Evolutionary conservation across 2,888 invertebrate species (phyloP).

Genomic region (Heteromurus nitidus): DNA sequence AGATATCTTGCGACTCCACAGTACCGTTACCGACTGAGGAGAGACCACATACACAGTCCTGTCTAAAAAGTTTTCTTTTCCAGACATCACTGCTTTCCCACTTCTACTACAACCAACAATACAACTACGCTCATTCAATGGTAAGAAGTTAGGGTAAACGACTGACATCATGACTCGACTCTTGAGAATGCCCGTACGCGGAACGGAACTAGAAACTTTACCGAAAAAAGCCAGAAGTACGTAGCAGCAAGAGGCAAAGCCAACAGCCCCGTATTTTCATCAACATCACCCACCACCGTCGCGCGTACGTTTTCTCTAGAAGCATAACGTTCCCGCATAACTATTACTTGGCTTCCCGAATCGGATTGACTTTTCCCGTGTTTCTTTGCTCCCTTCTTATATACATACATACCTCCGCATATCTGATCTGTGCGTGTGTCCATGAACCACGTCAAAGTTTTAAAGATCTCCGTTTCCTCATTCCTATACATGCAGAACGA

Average conservation of each 20-base stretch:
- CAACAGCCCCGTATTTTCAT: slow-evolving; percentile 33
- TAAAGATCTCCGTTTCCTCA: slow-evolving; percentile 45
- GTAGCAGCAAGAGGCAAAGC: slow-evolving; percentile 23
- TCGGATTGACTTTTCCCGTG: slow-evolving; percentile 13
- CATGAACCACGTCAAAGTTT: slow-evolving; percentile 56
- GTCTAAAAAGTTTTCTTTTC: slow-evolving; percentile 48
- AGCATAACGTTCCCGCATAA: too few relatives aligned
- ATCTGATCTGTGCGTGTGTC: slow-evolving; percentile 54
- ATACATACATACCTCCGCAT: slow-evolving; percentile 7
- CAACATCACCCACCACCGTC: neutral
- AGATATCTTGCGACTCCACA: slow-evolving; percentile 56
- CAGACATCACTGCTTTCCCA: slow-evolving; percentile 38
- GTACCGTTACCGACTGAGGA: slow-evolving; percentile 59
- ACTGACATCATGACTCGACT: slow-evolving; percentile 57
- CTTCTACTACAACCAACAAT: too few relatives aligned
- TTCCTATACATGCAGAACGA: slow-evolving; percentile 49
- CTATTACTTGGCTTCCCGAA: too few relatives aligned
- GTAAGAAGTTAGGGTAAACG: slow-evolving; percentile 40
- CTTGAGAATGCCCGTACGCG: slow-evolving; percentile 61
- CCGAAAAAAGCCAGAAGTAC: slow-evolving; percentile 30
- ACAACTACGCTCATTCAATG: neutral
- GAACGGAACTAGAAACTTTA: slow-evolving; percentile 48
- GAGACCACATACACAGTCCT: slow-evolving; percentile 36
- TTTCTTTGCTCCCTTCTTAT: too few relatives aligned
- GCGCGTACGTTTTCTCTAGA: too few relatives aligned